Percentiles rank a stretch among this genome's conserved stretches.
These are phyloP conservation scores for Sylvia borin DNA, from an alignment of 2,797 vertebrate genomes.

Conservation along the genomic window DNA sequence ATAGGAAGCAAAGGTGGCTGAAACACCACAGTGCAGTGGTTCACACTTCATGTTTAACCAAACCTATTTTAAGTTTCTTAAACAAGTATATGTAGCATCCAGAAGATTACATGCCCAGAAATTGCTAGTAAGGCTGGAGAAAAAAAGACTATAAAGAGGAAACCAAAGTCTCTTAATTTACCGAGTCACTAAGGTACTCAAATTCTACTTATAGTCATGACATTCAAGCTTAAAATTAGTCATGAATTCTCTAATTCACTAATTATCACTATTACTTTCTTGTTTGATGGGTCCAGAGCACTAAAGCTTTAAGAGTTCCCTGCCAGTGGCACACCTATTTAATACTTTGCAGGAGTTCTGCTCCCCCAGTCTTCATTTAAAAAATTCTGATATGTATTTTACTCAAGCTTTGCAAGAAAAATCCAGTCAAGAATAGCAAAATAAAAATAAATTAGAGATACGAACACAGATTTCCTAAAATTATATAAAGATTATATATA, in stretches of 20 bases:
- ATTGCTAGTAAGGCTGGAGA: constrained; percentile 44
- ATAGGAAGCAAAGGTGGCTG: constrained; percentile 44
- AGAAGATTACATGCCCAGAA: constrained; percentile 44
- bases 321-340: constrained; percentile 3
- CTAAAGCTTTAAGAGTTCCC: constrained; percentile 23
- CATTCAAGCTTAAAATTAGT: constrained; percentile 50
- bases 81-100: constrained; percentile 26
- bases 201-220: constrained; percentile 25
- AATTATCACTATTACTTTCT: constrained; percentile 47
- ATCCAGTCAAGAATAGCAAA: background rate
- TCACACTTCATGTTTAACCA: constrained; percentile 41
- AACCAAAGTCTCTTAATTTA: constrained; percentile 52
- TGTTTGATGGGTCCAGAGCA: constrained; percentile 26
- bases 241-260: constrained; percentile 28
- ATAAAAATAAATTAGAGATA: background rate
- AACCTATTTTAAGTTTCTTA: constrained; percentile 62
- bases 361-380: background rate
- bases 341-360: background rate
- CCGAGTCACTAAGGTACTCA: background rate
- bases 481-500: background rate
- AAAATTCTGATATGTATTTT: background rate
- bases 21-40: constrained; percentile 8
- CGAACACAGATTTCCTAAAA: background rate
- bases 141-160: constrained; percentile 17
- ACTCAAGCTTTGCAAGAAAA: background rate